These are phyloP conservation scores for Propithecus perrieri DNA, from an alignment of 2,797 vertebrate genomes.

Conservation along the genomic window DNA sequence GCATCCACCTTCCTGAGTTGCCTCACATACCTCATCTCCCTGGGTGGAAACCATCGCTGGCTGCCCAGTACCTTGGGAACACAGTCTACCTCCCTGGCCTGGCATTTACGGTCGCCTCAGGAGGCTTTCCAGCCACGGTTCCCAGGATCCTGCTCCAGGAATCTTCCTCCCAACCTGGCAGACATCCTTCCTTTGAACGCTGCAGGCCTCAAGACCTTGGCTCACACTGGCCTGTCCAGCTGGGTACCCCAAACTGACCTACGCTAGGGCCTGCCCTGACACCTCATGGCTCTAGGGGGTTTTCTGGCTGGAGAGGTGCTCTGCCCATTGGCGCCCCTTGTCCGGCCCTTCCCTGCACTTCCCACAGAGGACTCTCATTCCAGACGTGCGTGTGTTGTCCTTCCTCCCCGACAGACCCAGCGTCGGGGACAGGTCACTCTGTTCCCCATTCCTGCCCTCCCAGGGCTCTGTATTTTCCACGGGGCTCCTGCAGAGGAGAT, in stretches of 20 bases:
- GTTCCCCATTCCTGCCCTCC: not conserved
- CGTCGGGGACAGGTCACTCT: fast-evolving
- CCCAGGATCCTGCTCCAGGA: not conserved
- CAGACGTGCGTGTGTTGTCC: fast-evolving
- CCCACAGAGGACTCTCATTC: fast-evolving
- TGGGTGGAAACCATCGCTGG: fast-evolving
- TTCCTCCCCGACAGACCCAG: not conserved
- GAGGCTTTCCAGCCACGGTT: not conserved
- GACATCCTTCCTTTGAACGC: not conserved
- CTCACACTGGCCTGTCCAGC: fast-evolving
- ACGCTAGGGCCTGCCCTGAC: fast-evolving
- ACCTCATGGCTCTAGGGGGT: fast-evolving
- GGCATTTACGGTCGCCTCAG: fast-evolving
- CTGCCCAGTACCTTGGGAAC: not conserved
- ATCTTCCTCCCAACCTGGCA: not conserved
- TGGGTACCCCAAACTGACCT: fast-evolving
- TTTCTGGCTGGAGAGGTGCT: not conserved
- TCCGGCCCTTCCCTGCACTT: too few relatives aligned
- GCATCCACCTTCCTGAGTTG: fast-evolving
- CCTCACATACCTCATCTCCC: fast-evolving
- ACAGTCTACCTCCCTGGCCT: not conserved
- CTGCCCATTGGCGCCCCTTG: fast-evolving
- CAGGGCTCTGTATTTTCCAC: fast-evolving
- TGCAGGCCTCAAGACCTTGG: not conserved
- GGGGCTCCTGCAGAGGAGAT: fast-evolving